Base-by-base conservation (phyloP, 1,140 invertebrate genomes). In the Solen grandis region DNA sequence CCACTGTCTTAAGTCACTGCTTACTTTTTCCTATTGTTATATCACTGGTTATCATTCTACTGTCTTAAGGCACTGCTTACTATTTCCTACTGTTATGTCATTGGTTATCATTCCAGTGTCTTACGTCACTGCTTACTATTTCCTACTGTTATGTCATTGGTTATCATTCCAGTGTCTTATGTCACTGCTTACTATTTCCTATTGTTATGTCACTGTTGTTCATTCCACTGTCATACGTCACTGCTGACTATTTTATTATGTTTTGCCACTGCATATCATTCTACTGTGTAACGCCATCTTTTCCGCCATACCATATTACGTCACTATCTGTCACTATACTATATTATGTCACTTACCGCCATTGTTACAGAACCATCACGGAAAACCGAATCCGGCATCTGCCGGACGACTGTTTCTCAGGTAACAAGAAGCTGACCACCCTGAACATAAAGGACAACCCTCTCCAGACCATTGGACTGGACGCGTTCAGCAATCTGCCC, bases 371-470 rank as follows among this genome's bases (percentile, higher is more conserved):
- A 54, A 83, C 82, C n/a, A 77, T 90, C 1, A 84, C 83, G 13
- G 81, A 86, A 52, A 90, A 90, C 70, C 36, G 50, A 25, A 85
- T 90, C 3, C 70, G 83, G 2, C 81, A 85, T 60, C 41, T 91
- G 14, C 83, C 86, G 10, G 87, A 87, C 66, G 57, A 84, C 16
- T 74, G 79, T 29, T 92, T 92, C 72, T 27, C 52, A 2, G 70
- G 82, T 13, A 92, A 92, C 65, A 82, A 86, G 25, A 86, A 90
- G 31, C 55, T 92, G 38, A 81, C 83, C 3, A 80, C 90, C 3
- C 66, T 92, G 10, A 89, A 91, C 38, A 81, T 93, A 59, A 87
- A 88, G 59, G 88, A 87, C 13, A 92, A 92, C 77, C 90, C 91
- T 1, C 90, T 93, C 27, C 66, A 55, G 35, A 84, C 86, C 22